phyloP scores from a whole-genome alignment of 2,888 invertebrate genomes.

The Cremastobaeus sp. region DNA sequence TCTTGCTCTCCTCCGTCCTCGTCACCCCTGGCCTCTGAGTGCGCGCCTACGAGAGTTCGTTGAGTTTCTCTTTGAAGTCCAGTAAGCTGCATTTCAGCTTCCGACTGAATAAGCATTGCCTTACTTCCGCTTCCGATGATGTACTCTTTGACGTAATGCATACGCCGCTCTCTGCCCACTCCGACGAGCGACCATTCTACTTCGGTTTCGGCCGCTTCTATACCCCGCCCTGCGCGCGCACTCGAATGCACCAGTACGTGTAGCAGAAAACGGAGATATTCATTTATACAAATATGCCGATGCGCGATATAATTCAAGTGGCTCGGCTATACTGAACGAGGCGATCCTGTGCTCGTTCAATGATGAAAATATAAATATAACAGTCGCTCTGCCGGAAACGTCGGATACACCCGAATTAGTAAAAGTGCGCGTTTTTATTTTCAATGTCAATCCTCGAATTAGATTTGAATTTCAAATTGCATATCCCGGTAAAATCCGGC shows the following conservation, averaged over 20 bases:
- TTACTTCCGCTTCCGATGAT: constrained; percentile 74
- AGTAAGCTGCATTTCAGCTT: constrained; percentile 71
- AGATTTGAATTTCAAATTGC: too few species aligned
- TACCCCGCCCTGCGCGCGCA: constrained; percentile 47
- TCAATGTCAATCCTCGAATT: too few species aligned
- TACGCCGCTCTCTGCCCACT: constrained; percentile 61
- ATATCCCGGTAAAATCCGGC: too few species aligned
- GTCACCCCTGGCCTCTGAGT: constrained; percentile 1
- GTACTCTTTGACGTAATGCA: constrained; percentile 73
- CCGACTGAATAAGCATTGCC: constrained; percentile 74
- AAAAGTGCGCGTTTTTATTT: too few species aligned
- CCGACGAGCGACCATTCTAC: constrained; percentile 58
- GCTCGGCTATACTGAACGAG: constrained; percentile 32
- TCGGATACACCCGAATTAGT: too few species aligned
- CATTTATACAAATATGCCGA: constrained; percentile 65
- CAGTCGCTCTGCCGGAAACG: constrained; percentile 12
- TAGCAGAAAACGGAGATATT: constrained; percentile 30
- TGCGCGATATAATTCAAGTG: constrained; percentile 73
- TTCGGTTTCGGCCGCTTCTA: constrained; percentile 44
- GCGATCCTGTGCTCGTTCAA: constrained; percentile 53
- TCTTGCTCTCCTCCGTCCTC: constrained; percentile 32
- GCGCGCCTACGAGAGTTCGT: constrained; percentile 57
- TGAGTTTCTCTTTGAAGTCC: constrained; percentile 64
- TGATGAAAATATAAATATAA: constrained; percentile 43
- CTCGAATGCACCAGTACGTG: constrained; percentile 33